These are phyloP conservation scores for Artemia franciscana DNA, from an alignment of 1,140 invertebrate genomes.

Conservation along the genomic window DNA sequence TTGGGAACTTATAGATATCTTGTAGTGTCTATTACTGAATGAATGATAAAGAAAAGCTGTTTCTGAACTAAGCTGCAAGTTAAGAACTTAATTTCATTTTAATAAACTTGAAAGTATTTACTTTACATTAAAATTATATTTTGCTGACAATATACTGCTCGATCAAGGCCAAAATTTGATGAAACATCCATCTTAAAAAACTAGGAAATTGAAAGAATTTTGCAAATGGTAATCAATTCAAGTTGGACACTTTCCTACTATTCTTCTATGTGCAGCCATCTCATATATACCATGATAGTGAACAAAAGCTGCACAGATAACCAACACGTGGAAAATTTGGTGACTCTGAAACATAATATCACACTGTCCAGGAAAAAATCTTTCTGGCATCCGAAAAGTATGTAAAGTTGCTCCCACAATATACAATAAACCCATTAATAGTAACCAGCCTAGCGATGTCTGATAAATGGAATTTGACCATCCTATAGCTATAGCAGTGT, in stretches of 20 bases:
- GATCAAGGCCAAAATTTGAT: no score
- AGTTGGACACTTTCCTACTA: slow-evolving; percentile 52
- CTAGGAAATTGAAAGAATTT: no score
- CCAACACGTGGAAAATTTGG: slow-evolving; percentile 93
- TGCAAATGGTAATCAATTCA: no score
- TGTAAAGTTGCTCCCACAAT: slow-evolving; percentile 86
- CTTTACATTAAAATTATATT: no score
- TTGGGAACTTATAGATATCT: no score
- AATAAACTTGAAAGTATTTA: no score
- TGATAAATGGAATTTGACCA: slow-evolving; percentile 67
- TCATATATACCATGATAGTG: slow-evolving; percentile 95
- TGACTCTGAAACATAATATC: slow-evolving; percentile 99
- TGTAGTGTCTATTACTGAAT: no score
- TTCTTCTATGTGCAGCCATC: slow-evolving; percentile 87
- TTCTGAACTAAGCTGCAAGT: no score
- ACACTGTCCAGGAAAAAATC: slow-evolving; percentile 96
- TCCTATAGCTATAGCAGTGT: slow-evolving; percentile 63
- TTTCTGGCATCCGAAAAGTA: slow-evolving; percentile 78
- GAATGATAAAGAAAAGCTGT: no score
- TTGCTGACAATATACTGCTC: no score
- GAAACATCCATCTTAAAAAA: no score
- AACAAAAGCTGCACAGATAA: slow-evolving; percentile 90
- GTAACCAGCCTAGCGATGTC: slow-evolving; percentile 80
- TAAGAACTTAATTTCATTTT: no score
- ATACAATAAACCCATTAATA: slow-evolving; percentile 87